phyloP scores from a whole-genome alignment of 2,113 vertebrate species.

The Sialia sialis region DNA sequence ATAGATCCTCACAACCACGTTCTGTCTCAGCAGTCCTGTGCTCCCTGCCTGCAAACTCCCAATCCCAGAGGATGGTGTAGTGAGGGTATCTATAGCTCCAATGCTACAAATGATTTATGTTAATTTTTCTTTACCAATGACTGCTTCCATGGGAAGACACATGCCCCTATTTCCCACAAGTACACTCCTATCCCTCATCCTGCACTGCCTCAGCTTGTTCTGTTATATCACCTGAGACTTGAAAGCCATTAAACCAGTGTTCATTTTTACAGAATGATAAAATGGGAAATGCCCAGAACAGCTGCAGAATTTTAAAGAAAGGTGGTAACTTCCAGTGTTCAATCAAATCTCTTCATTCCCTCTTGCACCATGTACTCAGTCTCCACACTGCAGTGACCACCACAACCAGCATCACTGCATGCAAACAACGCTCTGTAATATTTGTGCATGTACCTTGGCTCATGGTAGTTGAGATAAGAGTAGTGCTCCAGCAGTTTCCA shows the following conservation, averaged over 20 bases:
- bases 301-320: neutral
- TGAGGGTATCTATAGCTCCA: neutral
- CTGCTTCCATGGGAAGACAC: neutral
- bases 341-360: neutral
- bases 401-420: neutral
- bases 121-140: neutral
- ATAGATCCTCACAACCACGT: neutral
- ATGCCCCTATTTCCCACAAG: neutral
- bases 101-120: constrained; percentile 29
- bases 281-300: neutral
- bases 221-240: neutral
- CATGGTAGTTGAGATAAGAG: constrained; percentile 92
- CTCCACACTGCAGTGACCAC: neutral
- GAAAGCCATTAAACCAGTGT: neutral
- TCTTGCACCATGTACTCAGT: neutral
- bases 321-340: neutral
- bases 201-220: neutral
- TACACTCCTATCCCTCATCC: neutral
- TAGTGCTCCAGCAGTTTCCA: constrained; percentile 96
- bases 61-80: neutral
- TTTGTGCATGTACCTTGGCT: constrained; percentile 82
- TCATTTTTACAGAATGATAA: neutral
- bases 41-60: neutral
- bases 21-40: neutral
- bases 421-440: neutral